A percentile compares a stretch with the other conserved stretches of the same genome.
Evolutionary conservation across 2,113 vertebrate species (phyloP).

Genomic region (Chauna torquata): DNA sequence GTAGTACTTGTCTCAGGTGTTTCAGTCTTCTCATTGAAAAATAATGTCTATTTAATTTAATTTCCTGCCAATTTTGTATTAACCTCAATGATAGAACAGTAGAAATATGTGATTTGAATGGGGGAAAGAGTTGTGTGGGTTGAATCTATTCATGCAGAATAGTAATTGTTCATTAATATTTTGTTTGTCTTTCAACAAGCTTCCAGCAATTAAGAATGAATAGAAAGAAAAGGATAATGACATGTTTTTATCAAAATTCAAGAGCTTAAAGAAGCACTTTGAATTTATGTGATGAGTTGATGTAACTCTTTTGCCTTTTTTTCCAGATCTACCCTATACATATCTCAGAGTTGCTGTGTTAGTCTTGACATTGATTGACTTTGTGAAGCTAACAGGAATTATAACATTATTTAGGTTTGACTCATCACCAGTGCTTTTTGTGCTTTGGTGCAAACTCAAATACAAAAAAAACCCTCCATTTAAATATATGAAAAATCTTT

Average conservation of each 20-base stretch:
- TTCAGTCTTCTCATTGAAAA: not conserved
- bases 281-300: constrained; percentile 8
- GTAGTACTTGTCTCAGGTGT: not conserved
- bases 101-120: constrained; percentile 13
- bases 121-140: constrained; percentile 1
- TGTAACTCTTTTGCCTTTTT: not conserved
- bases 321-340: not conserved
- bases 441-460: not conserved
- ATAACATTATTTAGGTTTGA: not conserved
- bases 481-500: not conserved
- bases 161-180: constrained; percentile 53
- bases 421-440: not conserved
- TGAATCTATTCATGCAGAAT: constrained; percentile 15
- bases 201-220: constrained; percentile 48
- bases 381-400: not conserved
- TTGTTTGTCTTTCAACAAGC: constrained; percentile 43
- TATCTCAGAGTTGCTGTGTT: not conserved
- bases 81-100: not conserved
- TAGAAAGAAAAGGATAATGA: constrained; percentile 51
- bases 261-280: constrained; percentile 12
- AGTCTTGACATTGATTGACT: constrained; percentile 5
- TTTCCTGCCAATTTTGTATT: not conserved
- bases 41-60: not conserved
- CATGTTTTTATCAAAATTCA: constrained; percentile 39
- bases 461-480: not conserved